Conservation (phyloP, 2,888 invertebrate genomes). For the Ichneumoninae sp. region DNA sequence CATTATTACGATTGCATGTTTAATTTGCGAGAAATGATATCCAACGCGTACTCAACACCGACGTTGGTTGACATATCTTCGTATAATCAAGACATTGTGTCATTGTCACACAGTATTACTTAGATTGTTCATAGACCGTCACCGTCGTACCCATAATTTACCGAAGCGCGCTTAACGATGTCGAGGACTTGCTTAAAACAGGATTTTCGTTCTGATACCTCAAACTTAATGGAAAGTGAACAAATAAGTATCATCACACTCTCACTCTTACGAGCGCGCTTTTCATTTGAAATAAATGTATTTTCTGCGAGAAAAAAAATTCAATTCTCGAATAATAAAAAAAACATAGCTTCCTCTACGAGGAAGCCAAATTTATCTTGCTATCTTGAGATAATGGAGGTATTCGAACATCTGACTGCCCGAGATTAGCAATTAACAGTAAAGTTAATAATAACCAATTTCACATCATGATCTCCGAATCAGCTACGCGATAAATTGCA, state of each 20-base stretch:
- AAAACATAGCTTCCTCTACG: not conserved
- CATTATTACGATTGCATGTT: not conserved
- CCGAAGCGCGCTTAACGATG: not conserved
- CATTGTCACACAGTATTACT: not conserved
- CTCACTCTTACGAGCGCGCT: not conserved
- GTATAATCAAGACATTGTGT: not conserved
- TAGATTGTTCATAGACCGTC: not conserved
- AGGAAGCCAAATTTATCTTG: no score
- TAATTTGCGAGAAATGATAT: not conserved
- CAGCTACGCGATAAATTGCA: conserved; percentile 37
- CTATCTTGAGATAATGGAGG: no score
- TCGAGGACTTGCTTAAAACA: not conserved
- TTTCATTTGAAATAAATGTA: not conserved
- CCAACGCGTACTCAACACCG: not conserved
- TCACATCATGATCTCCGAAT: conserved; percentile 25
- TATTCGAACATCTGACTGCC: no score
- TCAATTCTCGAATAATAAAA: not conserved
- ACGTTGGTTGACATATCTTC: not conserved
- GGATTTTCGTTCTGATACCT: not conserved
- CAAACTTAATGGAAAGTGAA: not conserved
- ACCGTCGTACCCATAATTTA: not conserved
- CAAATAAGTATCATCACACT: not conserved
- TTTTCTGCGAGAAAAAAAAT: not conserved
- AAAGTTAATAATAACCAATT: not conserved
- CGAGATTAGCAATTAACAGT: not conserved